Base-by-base conservation (phyloP, 2,113 vertebrate genomes). In the Heteronetta atricapilla region DNA sequence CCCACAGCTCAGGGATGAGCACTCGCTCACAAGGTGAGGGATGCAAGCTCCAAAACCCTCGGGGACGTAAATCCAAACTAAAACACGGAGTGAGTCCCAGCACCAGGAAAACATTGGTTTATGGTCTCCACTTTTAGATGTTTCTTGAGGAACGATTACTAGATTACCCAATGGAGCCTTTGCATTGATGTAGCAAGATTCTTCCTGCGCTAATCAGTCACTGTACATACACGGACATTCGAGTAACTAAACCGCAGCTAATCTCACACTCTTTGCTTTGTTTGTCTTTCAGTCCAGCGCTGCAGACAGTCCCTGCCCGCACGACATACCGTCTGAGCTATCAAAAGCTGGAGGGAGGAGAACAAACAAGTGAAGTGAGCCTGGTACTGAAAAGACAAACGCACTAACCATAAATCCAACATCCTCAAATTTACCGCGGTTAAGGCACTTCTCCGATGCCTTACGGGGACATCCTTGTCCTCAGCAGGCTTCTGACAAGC, bases 381-480 rank as follows among this genome's bases (percentile, higher is more conserved):
- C 53, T 46, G 29, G 56, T 68, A 68, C 69, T 76, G 84, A 87
- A 87, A 95, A 95, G 74, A 73, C 74, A 94, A 92, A 93, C 48
- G 34, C 13, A 74, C 21, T 42, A 87, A 84, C 69, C 42, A 16
- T 10, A 89, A 81, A 87, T 31, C 23, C 36, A 70, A 76, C 50
- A 87, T 4, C 66, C 58, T 36, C 84, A 53, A 11, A 82, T 58
- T 50, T 40, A 63, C 63, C 33, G 59, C 76, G 55, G 25, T 66
- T 66, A 82, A 85, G 50, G 46, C 79, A 50, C 67, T 94, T 29
- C 64, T 69, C 67, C 85, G 34, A 63, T 29, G 46, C 56, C 74
- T 84, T 48, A 90, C 6, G 55, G 52, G 84, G 31, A 72, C 87
- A 92, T 52, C 48, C 74, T 75, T 94, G 91, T 72, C 74, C 85